Base-by-base conservation (phyloP, 2,888 invertebrate species). In the Erebia palarica region DNA sequence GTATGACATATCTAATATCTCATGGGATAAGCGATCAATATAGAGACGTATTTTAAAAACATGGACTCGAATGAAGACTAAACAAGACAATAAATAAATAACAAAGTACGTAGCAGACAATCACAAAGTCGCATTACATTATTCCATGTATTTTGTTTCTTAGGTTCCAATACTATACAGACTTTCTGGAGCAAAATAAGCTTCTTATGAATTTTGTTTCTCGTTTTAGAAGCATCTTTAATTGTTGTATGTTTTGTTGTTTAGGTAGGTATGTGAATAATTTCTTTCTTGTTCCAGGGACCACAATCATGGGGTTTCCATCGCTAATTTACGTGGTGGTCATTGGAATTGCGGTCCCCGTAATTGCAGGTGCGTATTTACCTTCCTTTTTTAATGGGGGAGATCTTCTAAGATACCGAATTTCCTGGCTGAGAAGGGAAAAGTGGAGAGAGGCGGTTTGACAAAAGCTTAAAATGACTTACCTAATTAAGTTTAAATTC, bases 301-400 rank as follows among this genome's bases (percentile, higher is more conserved):
- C 71, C 77, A 79, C 69, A 68, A 88, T 7, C 36, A 36, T 88
- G 89, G 82, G 79, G 71, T 72, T 77, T 10, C 69, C 75, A 70
- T 58, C 83, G 71, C 72, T 80, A 67, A 72, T 88, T 53, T 84
- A 84, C 73, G 75, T 88, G 76, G 69, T 86, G 76, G 69, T 86
- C 18, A 65, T 86, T n/a, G 80, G 81, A 59, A 76, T 79, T 55
- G 67, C 84, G 44, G 78, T 80, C 55, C 80, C 85, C 51, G 81
- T 77, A 42, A 75, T 83, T 71, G 87, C 88, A 65, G 88, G 89
- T 89, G 76, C 49, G 75, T 74, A n/a, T n/a, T n/a, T n/a, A 16
- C 18, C 47, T 16, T 14, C 36, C n/a, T 10, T 36, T 9, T 9
- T n/a, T n/a, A 36, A 16, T 36, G 7, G 27, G 27, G 27, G 36